These are phyloP conservation scores for Clusia tigrina DNA, from an alignment of 2,888 invertebrate species.

Conservation along the genomic window DNA sequence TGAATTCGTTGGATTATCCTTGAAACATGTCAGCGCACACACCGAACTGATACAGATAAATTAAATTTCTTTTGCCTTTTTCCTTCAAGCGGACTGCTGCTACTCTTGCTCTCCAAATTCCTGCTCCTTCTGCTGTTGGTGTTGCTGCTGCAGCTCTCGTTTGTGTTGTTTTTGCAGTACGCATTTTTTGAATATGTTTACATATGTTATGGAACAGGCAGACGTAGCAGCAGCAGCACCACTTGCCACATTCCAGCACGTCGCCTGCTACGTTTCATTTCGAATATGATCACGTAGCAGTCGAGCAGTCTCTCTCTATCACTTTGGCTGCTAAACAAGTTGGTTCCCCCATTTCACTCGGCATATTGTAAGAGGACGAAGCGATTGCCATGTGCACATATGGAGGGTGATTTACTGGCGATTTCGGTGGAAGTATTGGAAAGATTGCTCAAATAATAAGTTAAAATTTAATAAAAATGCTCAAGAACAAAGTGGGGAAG, in stretches of 20 bases:
- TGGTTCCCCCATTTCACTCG: constrained; percentile 19
- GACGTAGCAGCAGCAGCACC: not conserved
- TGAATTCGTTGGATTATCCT: constrained; percentile 52
- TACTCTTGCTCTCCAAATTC: constrained; percentile 12
- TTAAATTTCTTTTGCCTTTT: too few species aligned
- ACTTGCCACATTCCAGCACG: constrained; percentile 10
- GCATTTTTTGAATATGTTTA: not conserved
- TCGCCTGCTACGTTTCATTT: constrained; percentile 1
- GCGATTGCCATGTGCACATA: constrained; percentile 32
- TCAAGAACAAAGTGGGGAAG: too few species aligned
- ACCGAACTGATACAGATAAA: constrained; percentile 54
- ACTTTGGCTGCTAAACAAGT: constrained; percentile 29
- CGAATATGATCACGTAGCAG: constrained; percentile 11
- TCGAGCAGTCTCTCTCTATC: constrained; percentile 13
- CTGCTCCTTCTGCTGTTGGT: not conserved
- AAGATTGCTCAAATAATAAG: too few species aligned
- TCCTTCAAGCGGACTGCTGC: too few species aligned
- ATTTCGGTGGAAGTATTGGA: too few species aligned
- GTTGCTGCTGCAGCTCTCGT: not conserved
- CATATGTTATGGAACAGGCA: too few species aligned
- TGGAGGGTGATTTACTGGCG: too few species aligned
- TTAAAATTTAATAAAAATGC: too few species aligned
- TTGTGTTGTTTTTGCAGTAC: not conserved
- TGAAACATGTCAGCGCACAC: constrained; percentile 23
- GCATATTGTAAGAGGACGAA: constrained; percentile 17